Percentiles rank a stretch among this genome's conserved stretches.
Conservation (phyloP, 2,888 invertebrate genomes). For the Plebejus anna region DNA sequence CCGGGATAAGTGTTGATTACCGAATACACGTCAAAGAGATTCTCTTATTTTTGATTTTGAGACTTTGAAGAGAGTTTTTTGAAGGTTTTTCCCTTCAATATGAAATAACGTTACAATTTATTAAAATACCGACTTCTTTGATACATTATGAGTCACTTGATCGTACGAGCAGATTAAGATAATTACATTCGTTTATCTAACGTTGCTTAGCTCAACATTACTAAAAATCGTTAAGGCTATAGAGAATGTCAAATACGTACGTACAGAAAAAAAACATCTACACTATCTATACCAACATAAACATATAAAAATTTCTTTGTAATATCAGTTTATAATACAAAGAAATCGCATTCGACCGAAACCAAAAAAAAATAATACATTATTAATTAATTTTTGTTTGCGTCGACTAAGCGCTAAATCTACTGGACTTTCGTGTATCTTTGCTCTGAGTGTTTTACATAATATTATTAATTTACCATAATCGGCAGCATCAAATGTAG, state of each 20-base stretch:
- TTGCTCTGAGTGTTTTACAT: too few relatives aligned
- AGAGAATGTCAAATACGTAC: too few relatives aligned
- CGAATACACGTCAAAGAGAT: conserved; percentile 13
- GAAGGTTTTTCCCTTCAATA: background rate
- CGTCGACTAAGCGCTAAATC: too few relatives aligned
- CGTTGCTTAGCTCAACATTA: background rate
- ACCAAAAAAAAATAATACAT: too few relatives aligned
- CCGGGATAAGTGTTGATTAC: conserved; percentile 2
- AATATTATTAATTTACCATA: background rate
- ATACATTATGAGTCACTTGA: background rate
- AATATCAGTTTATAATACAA: too few relatives aligned
- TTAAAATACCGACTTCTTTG: background rate
- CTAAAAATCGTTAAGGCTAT: too few relatives aligned
- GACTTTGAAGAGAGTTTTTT: background rate
- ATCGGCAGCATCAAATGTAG: background rate
- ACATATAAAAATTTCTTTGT: too few relatives aligned
- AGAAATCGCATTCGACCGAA: too few relatives aligned
- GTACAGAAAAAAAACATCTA: too few relatives aligned
- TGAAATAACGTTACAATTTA: background rate
- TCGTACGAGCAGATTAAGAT: background rate
- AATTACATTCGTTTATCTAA: background rate
- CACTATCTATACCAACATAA: too few relatives aligned
- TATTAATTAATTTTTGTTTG: too few relatives aligned
- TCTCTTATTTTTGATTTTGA: background rate
- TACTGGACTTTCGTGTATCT: too few relatives aligned